A percentile compares a stretch with the other conserved stretches of the same genome.
Evolutionary conservation across 2,888 invertebrate genomes (phyloP).

Genomic region (Torymus texanus): DNA sequence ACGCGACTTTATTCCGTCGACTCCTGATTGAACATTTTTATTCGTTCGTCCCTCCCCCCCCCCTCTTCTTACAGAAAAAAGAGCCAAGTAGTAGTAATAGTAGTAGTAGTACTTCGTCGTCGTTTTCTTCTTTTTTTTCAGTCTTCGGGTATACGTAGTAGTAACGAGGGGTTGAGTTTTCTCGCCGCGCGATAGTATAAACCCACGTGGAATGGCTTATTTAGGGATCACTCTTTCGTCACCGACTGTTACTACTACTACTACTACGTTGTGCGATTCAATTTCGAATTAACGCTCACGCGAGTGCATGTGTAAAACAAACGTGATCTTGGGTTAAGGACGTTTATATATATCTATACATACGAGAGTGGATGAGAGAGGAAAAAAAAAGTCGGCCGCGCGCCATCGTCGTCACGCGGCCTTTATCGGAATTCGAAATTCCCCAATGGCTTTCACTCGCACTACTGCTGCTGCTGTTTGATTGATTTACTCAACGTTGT

Average conservation of each 20-base stretch:
- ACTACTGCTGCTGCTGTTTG: too few species aligned
- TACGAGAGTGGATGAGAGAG: not conserved
- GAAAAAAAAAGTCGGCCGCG: not conserved
- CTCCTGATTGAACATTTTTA: constrained; percentile 51
- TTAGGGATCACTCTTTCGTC: constrained; percentile 32
- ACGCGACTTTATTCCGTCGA: constrained; percentile 51
- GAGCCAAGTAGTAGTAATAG: too few species aligned
- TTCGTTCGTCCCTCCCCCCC: constrained; percentile 19
- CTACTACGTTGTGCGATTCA: constrained; percentile 31
- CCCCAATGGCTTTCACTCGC: too few species aligned
- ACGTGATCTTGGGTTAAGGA: constrained; percentile 17
- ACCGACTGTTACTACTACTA: not conserved
- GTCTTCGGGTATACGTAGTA: not conserved
- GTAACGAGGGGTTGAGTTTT: constrained; percentile 16
- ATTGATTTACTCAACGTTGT: too few species aligned
- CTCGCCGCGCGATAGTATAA: constrained; percentile 8
- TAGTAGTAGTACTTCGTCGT: not conserved
- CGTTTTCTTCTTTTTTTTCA: not conserved
- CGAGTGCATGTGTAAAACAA: constrained; percentile 17
- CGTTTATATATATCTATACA: constrained; percentile 21
- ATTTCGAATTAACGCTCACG: constrained; percentile 49
- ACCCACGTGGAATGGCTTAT: constrained; percentile 28
- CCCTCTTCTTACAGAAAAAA: not conserved
- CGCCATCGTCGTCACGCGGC: too few species aligned
- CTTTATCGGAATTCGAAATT: too few species aligned